phyloP scores from a whole-genome alignment of 2,113 vertebrate species.

The Bostrychus sinensis region DNA sequence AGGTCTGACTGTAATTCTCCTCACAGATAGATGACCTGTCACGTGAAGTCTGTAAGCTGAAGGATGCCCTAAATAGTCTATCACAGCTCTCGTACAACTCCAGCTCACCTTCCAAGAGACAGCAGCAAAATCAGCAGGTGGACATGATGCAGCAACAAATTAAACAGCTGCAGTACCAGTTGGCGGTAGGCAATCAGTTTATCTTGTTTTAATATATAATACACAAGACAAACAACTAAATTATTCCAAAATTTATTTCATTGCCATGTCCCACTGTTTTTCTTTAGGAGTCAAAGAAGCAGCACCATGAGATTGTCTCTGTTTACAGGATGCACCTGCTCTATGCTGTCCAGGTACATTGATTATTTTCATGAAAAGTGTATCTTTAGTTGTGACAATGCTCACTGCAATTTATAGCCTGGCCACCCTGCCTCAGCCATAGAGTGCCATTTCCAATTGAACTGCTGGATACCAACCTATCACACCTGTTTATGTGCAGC shows the following conservation, averaged over 20 bases:
- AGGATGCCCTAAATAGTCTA: slow-evolving; percentile 96
- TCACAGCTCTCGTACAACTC: slow-evolving; percentile 93
- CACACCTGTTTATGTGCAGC: too few relatives aligned
- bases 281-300: slow-evolving; percentile 92
- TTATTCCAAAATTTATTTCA: neutral
- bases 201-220: too few relatives aligned
- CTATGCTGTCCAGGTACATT: slow-evolving; percentile 94
- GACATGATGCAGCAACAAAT: slow-evolving; percentile 92
- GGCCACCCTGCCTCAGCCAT: too few relatives aligned
- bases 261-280: slow-evolving; percentile 4
- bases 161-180: slow-evolving; percentile 93
- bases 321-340: slow-evolving; percentile 98
- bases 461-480: too few relatives aligned
- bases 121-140: slow-evolving; percentile 90
- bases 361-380: neutral
- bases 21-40: slow-evolving; percentile 91
- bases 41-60: slow-evolving; percentile 93
- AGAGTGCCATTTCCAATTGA: too few relatives aligned
- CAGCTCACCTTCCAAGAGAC: slow-evolving; percentile 84
- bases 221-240: neutral
- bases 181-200: slow-evolving; percentile 83
- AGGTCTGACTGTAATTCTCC: neutral
- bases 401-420: too few relatives aligned
- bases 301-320: slow-evolving; percentile 92
- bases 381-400: neutral